Percentiles rank a stretch among this genome's conserved stretches.
These are phyloP conservation scores for Coregonus ussuriensis DNA, from an alignment of 2,797 vertebrate genomes.

Conservation along the genomic window DNA sequence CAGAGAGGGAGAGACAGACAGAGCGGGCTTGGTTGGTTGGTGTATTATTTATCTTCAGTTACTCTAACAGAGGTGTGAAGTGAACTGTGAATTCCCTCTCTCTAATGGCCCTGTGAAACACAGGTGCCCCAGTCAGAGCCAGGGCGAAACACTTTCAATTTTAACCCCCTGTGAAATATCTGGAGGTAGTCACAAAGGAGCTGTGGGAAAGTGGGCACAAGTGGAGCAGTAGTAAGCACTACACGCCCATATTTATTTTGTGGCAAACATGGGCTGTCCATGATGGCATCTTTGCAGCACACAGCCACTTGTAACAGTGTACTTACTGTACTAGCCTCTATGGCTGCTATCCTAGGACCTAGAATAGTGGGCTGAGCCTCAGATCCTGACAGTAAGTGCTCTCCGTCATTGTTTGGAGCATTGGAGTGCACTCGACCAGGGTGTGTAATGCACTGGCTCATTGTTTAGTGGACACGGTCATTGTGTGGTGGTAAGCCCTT, in stretches of 20 bases:
- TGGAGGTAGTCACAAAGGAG: neutral
- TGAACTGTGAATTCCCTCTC: conserved; percentile 19
- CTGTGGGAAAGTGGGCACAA: too few relatives aligned
- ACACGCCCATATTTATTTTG: conserved; percentile 41
- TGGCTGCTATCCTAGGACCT: conserved; percentile 7
- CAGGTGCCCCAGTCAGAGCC: neutral
- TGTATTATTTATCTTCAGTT: conserved; percentile 33
- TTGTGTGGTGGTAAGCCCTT: conserved; percentile 15
- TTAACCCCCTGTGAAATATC: neutral
- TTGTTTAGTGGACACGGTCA: conserved; percentile 18
- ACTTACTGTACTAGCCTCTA: neutral
- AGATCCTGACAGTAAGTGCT: conserved; percentile 47
- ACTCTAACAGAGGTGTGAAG: conserved; percentile 18
- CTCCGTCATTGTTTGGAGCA: conserved; percentile 32
- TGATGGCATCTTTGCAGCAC: conserved; percentile 23
- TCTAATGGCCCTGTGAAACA: conserved; percentile 24
- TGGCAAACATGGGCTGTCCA: too few relatives aligned
- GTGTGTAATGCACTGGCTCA: conserved; percentile 4
- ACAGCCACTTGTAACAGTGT: conserved; percentile 31
- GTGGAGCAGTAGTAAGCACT: neutral
- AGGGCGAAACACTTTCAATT: neutral
- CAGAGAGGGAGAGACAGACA: conserved; percentile 10
- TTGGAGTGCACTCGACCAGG: conserved; percentile 39
- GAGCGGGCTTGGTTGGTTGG: neutral
- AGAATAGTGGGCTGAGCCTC: conserved; percentile 20